A percentile compares a stretch with the other conserved stretches of the same genome.
These are phyloP conservation scores for Malurus elegans DNA, from an alignment of 2,113 vertebrate genomes.

Conservation along the genomic window DNA sequence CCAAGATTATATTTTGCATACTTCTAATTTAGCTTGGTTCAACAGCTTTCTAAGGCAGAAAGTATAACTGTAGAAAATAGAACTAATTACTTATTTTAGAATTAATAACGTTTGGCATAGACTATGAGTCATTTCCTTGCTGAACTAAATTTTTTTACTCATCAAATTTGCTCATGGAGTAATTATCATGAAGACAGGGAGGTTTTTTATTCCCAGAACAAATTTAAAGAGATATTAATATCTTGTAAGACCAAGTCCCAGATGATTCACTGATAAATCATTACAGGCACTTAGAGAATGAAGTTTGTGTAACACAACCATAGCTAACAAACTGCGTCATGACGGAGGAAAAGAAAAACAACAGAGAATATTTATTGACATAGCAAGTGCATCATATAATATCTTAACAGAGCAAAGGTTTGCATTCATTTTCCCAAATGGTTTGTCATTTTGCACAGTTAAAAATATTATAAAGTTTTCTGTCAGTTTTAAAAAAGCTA, in stretches of 20 bases:
- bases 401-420: neutral
- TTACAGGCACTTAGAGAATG: neutral
- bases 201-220: neutral
- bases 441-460: neutral
- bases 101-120: neutral
- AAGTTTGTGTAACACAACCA: neutral
- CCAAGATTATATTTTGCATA: neutral
- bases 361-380: conserved; percentile 16
- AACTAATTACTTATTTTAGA: conserved; percentile 21
- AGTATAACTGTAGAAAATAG: neutral
- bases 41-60: neutral
- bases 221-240: conserved; percentile 1
- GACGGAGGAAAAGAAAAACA: conserved; percentile 10
- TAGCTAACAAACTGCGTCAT: neutral
- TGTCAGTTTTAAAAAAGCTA: neutral
- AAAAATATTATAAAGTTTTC: neutral
- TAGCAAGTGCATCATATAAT: neutral
- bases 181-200: conserved; percentile 5
- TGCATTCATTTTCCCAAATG: neutral
- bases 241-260: neutral
- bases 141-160: neutral
- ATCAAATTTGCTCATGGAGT: conserved; percentile 10
- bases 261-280: neutral
- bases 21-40: neutral
- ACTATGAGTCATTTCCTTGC: conserved; percentile 39